Base-by-base conservation (phyloP, 2,113 vertebrate genomes). In the Rallus limicola region DNA sequence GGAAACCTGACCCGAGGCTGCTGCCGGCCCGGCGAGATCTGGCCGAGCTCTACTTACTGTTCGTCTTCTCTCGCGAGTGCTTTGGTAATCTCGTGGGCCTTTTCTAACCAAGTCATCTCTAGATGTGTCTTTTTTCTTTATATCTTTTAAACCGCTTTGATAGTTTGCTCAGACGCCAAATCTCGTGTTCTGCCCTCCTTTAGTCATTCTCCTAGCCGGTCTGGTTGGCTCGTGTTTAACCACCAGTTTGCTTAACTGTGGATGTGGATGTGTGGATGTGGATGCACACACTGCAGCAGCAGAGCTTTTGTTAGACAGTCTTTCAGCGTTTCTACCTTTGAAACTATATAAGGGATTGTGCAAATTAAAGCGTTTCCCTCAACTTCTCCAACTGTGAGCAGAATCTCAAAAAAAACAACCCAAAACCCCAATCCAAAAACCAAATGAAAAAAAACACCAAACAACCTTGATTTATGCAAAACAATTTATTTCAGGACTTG, bases 111-210 rank as follows among this genome's bases (percentile, higher is more conserved):
- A 4, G 14, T 2, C 8, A 7, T 19, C 4, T 64, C 29, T 26
- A 4, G 13, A 26, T 16, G 11, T 33, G 0, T 1, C 59, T 33
- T 28, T 16, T 24, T 21, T 0, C 4, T 5, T 4, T 10, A 3
- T 15, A 1, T 12, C 1, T 19, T 31, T 76, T 25, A 23, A 53
- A 14, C 6, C 0, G 0, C 7, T 88, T 26, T 15, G 19, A 1
- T 29, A 8, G 7, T 34, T 50, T 58, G 11, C 16, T 23, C 29
- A 4, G n/a, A 6, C 3, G 0, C 12, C 17, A 4, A 14, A 19
- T 33, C 11, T 7, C 26, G 2, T n/a, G 4, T 63, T 62, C 33
- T 9, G 10, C 11, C 18, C 7, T 10, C 9, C 21, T 59, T 16
- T 38, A 16, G 8, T 4, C 5, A 38, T 19, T 59, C 14, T 55